Evolutionary conservation across 2,113 vertebrate species (phyloP), one percentile per base, ranked within the genome.

Genomic region (Dermatemys mawii): DNA sequence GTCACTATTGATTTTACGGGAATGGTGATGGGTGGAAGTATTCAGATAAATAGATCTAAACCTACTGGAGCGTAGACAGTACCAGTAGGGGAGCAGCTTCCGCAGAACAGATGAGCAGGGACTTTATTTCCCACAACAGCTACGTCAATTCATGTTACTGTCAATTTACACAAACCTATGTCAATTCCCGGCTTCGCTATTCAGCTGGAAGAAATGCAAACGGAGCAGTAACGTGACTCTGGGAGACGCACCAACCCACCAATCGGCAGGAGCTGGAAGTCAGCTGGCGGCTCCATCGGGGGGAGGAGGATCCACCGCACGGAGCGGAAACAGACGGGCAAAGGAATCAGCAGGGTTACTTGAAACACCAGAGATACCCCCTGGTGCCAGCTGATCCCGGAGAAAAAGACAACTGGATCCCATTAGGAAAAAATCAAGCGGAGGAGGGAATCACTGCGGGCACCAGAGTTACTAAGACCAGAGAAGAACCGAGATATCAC

Each of bases 1-100:
- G 35, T 19, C 8, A 2, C 63, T 9, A 8, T 5, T 3, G 8
- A 21, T n/a, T 35, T n/a, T 35, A 67, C 1, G 8, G 7, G 63
- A 21, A 67, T n/a, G 63, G 63, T 19, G 63, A n/a, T n/a, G 17
- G 63, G 63, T 67, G 63, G 63, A 67, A 67, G 35, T 21, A 9
- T 67, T n/a, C 35, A 67, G 29, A 60, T 60, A 60, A 60, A 60
- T 60, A 32, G 29, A 60, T 32, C 29, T 32, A 57, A 57, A 57
- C 27, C 55, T 57, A 60, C 29, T 32, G 57, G 57, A 29, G 57
- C 29, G 13, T 32, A 60, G 29, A 60, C 57, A 60, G 29, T 32
- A 32, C 57, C 57, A 60, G 27, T 60, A 60, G 57, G 57, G 5
- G 57, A 32, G 29, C 13, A 29, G 57, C 12, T 60, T 60, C 57